phyloP scores from a whole-genome alignment of 2,113 vertebrate genomes.

The Platycercus adscitus region DNA sequence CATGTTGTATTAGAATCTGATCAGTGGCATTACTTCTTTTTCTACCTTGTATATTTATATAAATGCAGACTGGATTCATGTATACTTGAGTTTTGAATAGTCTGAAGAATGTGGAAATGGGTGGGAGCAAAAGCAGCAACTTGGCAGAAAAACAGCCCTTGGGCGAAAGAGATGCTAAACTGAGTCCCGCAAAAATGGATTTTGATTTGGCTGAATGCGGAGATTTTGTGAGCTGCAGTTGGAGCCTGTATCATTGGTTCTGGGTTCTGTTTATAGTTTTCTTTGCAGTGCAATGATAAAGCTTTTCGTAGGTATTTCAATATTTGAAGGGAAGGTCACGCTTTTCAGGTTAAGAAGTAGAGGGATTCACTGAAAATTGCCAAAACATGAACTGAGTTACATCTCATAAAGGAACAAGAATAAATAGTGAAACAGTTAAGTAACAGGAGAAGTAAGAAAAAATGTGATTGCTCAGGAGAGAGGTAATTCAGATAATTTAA shows the following conservation, averaged over 20 bases:
- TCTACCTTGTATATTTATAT: not conserved
- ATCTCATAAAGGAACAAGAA: not conserved
- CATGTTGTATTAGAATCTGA: not conserved
- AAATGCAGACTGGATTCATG: not conserved
- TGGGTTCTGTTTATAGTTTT: conserved; percentile 15
- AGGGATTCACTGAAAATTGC: not conserved
- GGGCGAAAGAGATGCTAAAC: conserved; percentile 60
- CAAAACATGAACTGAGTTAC: not conserved
- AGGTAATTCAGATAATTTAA: not conserved
- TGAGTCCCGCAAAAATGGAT: conserved; percentile 58
- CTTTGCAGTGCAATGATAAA: conserved; percentile 30
- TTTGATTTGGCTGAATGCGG: conserved; percentile 53
- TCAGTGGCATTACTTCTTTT: not conserved
- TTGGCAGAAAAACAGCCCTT: conserved; percentile 59
- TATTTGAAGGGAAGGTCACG: not conserved
- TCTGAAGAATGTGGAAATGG: conserved; percentile 49
- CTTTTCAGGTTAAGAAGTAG: conserved; percentile 24
- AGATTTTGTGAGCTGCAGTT: not conserved
- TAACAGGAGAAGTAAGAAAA: not conserved
- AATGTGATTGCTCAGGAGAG: not conserved
- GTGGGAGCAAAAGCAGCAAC: conserved; percentile 42
- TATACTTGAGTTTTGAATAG: conserved; percentile 8
- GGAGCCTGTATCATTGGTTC: conserved; percentile 21
- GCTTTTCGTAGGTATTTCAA: conserved; percentile 30
- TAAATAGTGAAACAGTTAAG: not conserved